phyloP scores from a whole-genome alignment of 1,140 invertebrate genomes.

The Scaptomyza graminum region DNA sequence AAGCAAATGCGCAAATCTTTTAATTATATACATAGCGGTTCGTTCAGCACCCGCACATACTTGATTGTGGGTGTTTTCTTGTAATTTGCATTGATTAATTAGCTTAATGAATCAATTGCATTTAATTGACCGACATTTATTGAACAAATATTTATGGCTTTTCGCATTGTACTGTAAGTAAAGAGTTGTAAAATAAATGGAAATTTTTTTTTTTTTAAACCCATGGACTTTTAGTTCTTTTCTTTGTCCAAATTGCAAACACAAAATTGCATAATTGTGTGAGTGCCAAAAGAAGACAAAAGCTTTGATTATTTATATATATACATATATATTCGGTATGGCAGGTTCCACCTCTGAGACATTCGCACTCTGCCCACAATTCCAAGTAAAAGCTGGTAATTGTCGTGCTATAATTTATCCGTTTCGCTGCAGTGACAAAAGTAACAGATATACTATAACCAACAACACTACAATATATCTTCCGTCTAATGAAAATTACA shows the following conservation, averaged over 20 bases:
- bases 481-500: conserved; percentile 72
- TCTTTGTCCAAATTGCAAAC: conserved; percentile 18
- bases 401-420: conserved; percentile 45
- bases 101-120: conserved; percentile 53
- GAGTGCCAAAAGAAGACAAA: conserved; percentile 26
- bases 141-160: conserved; percentile 42
- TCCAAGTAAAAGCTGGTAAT: conserved; percentile 50
- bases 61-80: conserved; percentile 21
- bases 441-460: conserved; percentile 57
- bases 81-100: conserved; percentile 56
- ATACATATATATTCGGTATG: not conserved
- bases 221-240: conserved; percentile 8
- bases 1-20: conserved; percentile 66
- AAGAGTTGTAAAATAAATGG: conserved; percentile 14
- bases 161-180: not conserved
- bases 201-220: conserved; percentile 15
- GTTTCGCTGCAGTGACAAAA: conserved; percentile 48
- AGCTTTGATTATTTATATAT: not conserved
- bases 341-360: conserved; percentile 50
- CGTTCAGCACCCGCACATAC: conserved; percentile 59
- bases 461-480: conserved; percentile 50
- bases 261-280: conserved; percentile 58
- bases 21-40: conserved; percentile 61
- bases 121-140: conserved; percentile 53
- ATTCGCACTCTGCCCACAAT: conserved; percentile 71